Percentiles rank a stretch among this genome's conserved stretches.
phyloP scores from a whole-genome alignment of 2,113 vertebrate species.

The Spilogale gracilis region DNA sequence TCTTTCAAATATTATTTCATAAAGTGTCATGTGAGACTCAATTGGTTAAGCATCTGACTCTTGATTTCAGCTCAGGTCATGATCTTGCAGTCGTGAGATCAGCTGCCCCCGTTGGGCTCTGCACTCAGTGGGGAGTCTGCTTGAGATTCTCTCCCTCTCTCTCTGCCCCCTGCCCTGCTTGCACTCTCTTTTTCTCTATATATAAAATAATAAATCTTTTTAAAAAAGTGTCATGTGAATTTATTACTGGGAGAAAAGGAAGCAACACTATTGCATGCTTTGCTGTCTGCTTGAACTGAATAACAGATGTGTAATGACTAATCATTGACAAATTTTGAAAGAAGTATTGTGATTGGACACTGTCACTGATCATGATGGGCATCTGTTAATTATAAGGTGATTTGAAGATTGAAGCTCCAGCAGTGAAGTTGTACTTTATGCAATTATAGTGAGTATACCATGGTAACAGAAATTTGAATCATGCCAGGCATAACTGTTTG shows the following conservation, averaged over 20 bases:
- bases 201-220: not conserved
- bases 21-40: not conserved
- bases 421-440: not conserved
- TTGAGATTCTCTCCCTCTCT: not conserved
- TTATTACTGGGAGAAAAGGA: not conserved
- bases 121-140: not conserved
- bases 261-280: not conserved
- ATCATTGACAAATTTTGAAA: not conserved
- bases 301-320: not conserved
- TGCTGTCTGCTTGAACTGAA: conserved; percentile 15
- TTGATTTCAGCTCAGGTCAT: not conserved
- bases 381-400: not conserved
- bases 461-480: conserved; percentile 39
- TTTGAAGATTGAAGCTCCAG: not conserved
- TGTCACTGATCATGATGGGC: not conserved
- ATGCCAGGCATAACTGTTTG: not conserved
- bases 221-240: not conserved
- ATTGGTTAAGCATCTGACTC: not conserved
- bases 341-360: not conserved
- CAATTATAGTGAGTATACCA: not conserved
- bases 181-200: not conserved
- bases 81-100: not conserved
- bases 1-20: conserved; percentile 14
- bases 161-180: not conserved
- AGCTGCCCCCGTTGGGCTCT: not conserved